Base-by-base conservation (phyloP, 2,888 invertebrate species). In the Xanthostigma xanthostigma region DNA sequence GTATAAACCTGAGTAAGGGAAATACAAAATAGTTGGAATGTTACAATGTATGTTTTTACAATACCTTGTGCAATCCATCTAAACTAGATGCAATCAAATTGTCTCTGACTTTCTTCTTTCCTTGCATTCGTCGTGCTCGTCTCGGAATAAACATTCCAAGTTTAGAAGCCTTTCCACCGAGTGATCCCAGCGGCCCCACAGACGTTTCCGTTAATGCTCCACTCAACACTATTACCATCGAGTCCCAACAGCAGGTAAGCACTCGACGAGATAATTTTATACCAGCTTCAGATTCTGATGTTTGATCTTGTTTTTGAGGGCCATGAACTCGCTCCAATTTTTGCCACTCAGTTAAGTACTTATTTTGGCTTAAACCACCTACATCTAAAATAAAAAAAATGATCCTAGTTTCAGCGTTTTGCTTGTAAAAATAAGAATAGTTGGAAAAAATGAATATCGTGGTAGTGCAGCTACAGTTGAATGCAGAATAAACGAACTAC, bases 171-270 rank as follows among this genome's bases (percentile, higher is more conserved):
- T 71, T 48, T 51, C 55, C 50, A 36, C 60, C 58, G 49, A 57
- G 49, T 62, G 67, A 17, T 42, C 68, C 66, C 55, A 63, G 61
- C 8, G 59, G 56, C 45, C 53, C 36, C 50, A 53, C 60, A 40
- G 60, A 62, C 51, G 62, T 64, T 53, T 66, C 81, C 2, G 78
- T 79, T 47, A 90, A 66, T 0, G 87, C 83, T 0, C 83, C 81
- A 42, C 92, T 88, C 12, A 94, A 68, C 1, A 95, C 89, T 12
- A 85, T 84, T 51, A 94, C 81, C 75, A 93, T 85, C 0, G 89
- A 88, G 38, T 86, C 84, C 94, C 94, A 95, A 60, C 92, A 91
- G 58, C 89, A 88, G 1, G 90, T 90, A 45, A 95, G 65, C 36
- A 94, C 80, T 49, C 86, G 73, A 57, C 86, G 72, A 1, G 85